These are phyloP conservation scores for Melanotaenia trifasciata DNA, from an alignment of 2,797 vertebrate species.

Conservation along the genomic window DNA sequence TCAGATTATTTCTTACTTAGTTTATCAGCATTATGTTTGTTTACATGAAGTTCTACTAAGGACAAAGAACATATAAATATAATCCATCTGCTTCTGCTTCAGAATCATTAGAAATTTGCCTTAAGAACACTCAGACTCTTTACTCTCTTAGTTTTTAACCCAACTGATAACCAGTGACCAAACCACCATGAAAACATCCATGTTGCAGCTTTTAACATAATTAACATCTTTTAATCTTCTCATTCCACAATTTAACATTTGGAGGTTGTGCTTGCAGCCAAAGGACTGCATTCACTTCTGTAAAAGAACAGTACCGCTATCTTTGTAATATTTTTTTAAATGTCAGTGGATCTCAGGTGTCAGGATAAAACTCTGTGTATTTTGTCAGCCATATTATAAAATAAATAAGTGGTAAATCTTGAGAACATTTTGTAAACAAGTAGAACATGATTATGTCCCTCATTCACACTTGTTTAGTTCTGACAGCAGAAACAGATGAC, in stretches of 20 bases:
- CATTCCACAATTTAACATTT: neutral
- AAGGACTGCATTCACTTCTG: neutral
- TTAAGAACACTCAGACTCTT: too few species aligned
- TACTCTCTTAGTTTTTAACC: too few species aligned
- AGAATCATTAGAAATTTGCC: neutral
- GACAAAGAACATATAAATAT: neutral
- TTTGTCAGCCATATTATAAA: neutral
- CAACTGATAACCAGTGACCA: neutral
- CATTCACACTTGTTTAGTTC: neutral
- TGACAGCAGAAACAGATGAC: neutral
- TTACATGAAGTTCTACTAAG: neutral
- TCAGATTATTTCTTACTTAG: slow-evolving; percentile 1
- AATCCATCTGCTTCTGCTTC: too few species aligned
- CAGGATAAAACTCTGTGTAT: neutral
- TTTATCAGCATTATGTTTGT: slow-evolving; percentile 19
- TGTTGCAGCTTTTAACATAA: neutral
- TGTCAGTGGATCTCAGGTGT: neutral
- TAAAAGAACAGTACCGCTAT: too few species aligned
- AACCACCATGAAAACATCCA: neutral
- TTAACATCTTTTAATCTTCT: neutral
- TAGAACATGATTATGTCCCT: neutral
- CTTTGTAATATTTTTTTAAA: neutral
- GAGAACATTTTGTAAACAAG: neutral
- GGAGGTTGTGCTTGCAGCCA: neutral
- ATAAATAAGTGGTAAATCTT: neutral